Base-by-base conservation (phyloP, 2,888 invertebrate genomes). In the Artemia sp. region DNA sequence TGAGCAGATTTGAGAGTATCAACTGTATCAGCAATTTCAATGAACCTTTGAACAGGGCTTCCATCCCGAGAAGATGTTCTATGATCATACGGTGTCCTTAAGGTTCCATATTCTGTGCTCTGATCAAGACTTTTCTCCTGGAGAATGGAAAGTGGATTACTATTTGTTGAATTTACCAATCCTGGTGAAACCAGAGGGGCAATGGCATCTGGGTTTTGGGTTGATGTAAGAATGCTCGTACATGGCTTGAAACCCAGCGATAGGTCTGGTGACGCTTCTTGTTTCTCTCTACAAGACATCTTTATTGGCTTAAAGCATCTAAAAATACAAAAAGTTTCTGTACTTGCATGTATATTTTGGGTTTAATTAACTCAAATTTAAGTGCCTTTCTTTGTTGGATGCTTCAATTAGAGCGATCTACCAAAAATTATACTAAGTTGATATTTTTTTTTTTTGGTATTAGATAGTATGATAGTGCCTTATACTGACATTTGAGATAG, bases 21-120 rank as follows among this genome's bases (percentile, higher is more conserved):
- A 58, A 58, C 64, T 8, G 64, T 58, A 24, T 58, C 64, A 2
- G 64, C 64, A 10, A 58, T 58, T 19, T 58, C 64, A 58, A 58
- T 58, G 64, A 58, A 58, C 10, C 64, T 58, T 24, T 58, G 64
- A 10, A 58, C 64, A 58, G 64, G 64, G 64, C 64, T 58, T 24
- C 64, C 64, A 19, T 58, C 64, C 24, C 64, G 64, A n/a, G 14
- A n/a, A n/a, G 64, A 24, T 10, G 64, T n/a, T 24, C 11, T n/a
- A 24, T 19, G 11, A 24, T 24, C 24, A 11, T 10, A 24, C 9
- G 64, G 64, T 58, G 64, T 58, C n/a, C 24, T 24, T 8, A 58
- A 24, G 14, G n/a, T 24, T 58, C 64, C 64, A 58, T 58, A 10
- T 58, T 58, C 64, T 58, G 64, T 58, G 14, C 24, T 24, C 64